These are phyloP conservation scores for Bucorvus abyssinicus DNA, from an alignment of 2,797 vertebrate species.

Conservation along the genomic window DNA sequence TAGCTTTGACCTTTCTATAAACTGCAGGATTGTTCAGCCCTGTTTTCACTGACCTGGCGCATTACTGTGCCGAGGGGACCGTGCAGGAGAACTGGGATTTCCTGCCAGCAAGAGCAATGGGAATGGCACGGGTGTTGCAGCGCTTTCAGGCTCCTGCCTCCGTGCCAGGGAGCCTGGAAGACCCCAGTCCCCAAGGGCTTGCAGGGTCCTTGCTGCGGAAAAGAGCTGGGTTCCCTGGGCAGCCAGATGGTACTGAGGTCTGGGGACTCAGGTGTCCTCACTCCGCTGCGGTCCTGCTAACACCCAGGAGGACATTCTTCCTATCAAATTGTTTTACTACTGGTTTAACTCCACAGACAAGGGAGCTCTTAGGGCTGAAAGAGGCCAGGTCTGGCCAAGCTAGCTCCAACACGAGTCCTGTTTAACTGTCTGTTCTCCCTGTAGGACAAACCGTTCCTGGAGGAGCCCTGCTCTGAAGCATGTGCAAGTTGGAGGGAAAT, in stretches of 20 bases:
- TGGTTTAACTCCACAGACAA: neutral
- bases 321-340: neutral
- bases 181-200: neutral
- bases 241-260: neutral
- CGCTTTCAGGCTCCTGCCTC: neutral
- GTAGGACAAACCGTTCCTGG: neutral
- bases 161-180: neutral
- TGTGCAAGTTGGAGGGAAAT: neutral
- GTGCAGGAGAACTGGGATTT: neutral
- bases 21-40: neutral
- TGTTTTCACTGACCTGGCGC: neutral
- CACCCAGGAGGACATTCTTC: neutral
- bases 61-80: neutral
- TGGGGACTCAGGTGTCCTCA: neutral
- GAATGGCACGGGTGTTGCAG: neutral
- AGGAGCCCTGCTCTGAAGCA: neutral
- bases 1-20: conserved; percentile 17
- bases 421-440: neutral
- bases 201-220: neutral
- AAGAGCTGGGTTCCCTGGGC: neutral
- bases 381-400: neutral
- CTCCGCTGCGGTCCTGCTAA: neutral
- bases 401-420: neutral
- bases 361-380: neutral
- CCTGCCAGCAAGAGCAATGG: neutral